A percentile compares a stretch with the other conserved stretches of the same genome.
Conservation (phyloP, 2,797 vertebrate species). For the Hemibagrus guttatus region DNA sequence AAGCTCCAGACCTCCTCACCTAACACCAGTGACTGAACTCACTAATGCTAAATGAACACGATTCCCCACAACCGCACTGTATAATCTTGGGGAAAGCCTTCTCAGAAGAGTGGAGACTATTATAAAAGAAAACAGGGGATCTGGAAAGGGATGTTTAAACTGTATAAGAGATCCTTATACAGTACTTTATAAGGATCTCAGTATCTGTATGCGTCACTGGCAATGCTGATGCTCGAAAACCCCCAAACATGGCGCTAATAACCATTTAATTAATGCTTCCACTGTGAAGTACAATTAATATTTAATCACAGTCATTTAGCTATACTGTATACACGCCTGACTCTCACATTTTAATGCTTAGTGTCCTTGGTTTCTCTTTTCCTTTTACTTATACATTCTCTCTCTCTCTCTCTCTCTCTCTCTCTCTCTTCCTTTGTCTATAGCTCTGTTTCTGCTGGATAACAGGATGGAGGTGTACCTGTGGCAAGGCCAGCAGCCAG, state of each 20-base stretch:
- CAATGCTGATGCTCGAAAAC: background rate
- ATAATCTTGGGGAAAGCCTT: background rate
- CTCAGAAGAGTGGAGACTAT: background rate
- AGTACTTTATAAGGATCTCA: background rate
- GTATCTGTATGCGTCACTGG: background rate
- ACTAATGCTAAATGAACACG: background rate
- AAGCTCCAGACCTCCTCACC: background rate
- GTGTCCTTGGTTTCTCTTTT: background rate
- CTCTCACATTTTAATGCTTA: background rate
- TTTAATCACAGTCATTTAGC: background rate
- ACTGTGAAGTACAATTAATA: background rate
- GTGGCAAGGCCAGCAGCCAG: constrained; percentile 80
- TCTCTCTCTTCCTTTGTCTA: constrained; percentile 18
- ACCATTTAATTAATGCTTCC: background rate
- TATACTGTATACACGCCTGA: background rate
- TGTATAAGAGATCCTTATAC: too few species aligned
- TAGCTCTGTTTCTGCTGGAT: constrained; percentile 79
- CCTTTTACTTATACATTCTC: background rate
- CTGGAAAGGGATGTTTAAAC: background rate
- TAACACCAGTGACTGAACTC: background rate
- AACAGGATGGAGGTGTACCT: constrained; percentile 84
- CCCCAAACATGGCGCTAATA: background rate
- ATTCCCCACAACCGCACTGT: background rate
- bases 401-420: background rate
- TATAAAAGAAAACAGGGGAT: background rate